A percentile compares a stretch with the other conserved stretches of the same genome.
Conservation (phyloP, 2,113 vertebrate species). For the Festucalex cinctus region DNA sequence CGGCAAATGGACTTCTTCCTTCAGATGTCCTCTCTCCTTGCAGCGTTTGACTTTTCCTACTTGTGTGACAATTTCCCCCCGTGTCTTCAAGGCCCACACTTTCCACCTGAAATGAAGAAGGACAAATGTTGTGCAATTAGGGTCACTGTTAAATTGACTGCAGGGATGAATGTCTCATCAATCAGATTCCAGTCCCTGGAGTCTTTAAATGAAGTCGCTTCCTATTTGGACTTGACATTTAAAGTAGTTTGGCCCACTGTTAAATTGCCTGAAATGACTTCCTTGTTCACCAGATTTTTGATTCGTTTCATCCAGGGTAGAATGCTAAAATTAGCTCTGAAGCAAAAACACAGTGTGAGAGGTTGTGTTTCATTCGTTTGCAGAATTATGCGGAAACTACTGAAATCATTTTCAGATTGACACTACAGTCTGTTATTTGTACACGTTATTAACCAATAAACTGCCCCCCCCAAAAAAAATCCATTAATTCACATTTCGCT, state of each 20-base stretch:
- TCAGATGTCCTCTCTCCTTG: constrained; percentile 19
- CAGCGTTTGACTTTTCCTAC: background rate
- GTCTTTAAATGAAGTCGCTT: constrained; percentile 1
- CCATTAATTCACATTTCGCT: no score
- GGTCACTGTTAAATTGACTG: background rate
- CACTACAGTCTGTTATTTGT: no score
- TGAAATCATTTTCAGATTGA: background rate
- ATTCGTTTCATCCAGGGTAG: constrained; percentile 10
- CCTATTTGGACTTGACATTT: constrained; percentile 1
- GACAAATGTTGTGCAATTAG: background rate
- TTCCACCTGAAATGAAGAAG: constrained; percentile 42
- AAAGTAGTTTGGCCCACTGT: background rate
- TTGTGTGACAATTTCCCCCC: background rate
- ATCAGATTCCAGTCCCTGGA: background rate
- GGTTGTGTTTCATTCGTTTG: background rate
- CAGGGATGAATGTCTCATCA: background rate
- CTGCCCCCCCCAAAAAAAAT: no score
- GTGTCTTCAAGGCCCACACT: background rate
- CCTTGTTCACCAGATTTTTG: constrained; percentile 8
- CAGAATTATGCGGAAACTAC: background rate
- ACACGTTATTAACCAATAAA: no score
- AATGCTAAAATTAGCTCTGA: background rate
- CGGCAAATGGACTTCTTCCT: constrained; percentile 17
- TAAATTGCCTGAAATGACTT: constrained; percentile 10
- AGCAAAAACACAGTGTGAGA: background rate